Evolutionary conservation across 2,797 vertebrate species (phyloP).

Genomic region (Eospalax fontanierii): DNA sequence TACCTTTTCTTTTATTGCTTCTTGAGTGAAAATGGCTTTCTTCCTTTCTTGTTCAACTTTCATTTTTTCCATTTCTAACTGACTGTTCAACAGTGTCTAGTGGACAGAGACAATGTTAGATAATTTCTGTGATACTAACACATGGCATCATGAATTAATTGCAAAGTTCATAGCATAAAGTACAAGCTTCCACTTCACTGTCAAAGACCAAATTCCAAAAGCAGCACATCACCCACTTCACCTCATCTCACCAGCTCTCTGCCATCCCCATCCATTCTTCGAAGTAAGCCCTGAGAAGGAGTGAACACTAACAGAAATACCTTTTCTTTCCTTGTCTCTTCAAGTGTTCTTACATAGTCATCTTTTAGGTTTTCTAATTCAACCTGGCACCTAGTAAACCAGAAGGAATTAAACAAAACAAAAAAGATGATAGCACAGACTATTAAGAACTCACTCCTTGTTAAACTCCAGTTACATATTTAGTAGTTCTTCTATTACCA

Average conservation of each 20-base stretch:
- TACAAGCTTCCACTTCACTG: conserved; percentile 5
- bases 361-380: conserved; percentile 96
- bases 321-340: conserved; percentile 98
- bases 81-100: conserved; percentile 94
- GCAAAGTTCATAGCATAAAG: conserved; percentile 49
- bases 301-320: conserved; percentile 85
- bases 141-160: neutral
- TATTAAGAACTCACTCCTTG: conserved; percentile 55
- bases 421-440: conserved; percentile 29
- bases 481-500: conserved; percentile 45
- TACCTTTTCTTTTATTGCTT: conserved; percentile 98
- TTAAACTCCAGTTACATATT: conserved; percentile 28
- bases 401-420: conserved; percentile 59
- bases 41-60: conserved; percentile 99
- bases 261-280: neutral
- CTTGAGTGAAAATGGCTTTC: conserved; percentile 95
- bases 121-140: conserved; percentile 47
- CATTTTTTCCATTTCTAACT: conserved; percentile 99
- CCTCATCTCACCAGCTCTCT: neutral
- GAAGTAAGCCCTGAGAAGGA: neutral
- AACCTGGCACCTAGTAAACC: conserved; percentile 92
- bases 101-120: conserved; percentile 67
- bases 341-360: conserved; percentile 93
- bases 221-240: neutral
- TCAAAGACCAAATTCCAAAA: conserved; percentile 6